Percentiles rank a stretch among this genome's conserved stretches.
These are phyloP conservation scores for Epinotia ramella DNA, from an alignment of 2,888 invertebrate species.

Conservation along the genomic window DNA sequence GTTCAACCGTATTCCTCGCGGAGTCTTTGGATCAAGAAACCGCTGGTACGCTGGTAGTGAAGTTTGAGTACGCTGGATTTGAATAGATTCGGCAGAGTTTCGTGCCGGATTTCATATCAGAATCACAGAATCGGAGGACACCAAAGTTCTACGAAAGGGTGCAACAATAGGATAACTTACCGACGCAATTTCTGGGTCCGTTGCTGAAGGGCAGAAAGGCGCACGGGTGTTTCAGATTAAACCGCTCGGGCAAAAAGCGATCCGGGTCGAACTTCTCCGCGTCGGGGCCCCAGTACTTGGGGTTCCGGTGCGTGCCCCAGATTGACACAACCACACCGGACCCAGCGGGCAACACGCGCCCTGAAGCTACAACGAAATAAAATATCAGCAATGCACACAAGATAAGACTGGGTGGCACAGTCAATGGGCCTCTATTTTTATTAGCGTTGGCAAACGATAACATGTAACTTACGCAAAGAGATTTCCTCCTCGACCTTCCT, in stretches of 20 bases:
- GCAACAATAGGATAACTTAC: constrained; percentile 59
- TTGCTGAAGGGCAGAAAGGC: constrained; percentile 82
- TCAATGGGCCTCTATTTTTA: background rate
- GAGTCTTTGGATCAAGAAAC: no score
- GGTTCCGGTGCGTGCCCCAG: constrained; percentile 83
- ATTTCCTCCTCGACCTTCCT: constrained; percentile 72
- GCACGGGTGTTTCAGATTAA: constrained; percentile 69
- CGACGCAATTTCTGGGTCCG: constrained; percentile 83
- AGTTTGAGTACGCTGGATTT: no score
- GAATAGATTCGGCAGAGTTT: no score
- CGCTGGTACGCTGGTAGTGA: no score
- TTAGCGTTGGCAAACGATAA: background rate
- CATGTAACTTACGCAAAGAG: constrained; percentile 69
- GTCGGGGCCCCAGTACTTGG: constrained; percentile 85
- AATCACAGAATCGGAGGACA: background rate
- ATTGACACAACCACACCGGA: constrained; percentile 77
- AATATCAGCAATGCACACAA: background rate
- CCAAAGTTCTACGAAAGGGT: background rate
- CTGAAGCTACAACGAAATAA: constrained; percentile 63
- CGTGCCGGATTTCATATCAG: no score
- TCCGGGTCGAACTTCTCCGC: constrained; percentile 87
- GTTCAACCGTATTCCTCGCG: no score
- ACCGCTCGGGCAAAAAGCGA: constrained; percentile 84
- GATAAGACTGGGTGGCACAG: background rate
- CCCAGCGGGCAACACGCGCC: constrained; percentile 74